Conservation (phyloP, 1,140 invertebrate genomes). For the Bombus fervidus region DNA sequence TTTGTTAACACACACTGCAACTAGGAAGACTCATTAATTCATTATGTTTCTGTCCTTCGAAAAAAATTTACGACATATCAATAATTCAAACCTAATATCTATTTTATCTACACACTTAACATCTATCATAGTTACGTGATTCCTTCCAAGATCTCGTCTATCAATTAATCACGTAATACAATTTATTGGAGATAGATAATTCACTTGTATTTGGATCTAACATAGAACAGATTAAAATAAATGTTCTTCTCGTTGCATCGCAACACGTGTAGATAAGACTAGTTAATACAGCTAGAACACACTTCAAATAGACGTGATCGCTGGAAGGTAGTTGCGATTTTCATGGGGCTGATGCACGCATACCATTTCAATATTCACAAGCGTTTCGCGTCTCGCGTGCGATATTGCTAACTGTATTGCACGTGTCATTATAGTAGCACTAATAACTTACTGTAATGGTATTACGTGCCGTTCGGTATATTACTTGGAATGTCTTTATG, state of each 20-base stretch:
- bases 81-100: too few species aligned
- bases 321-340: not conserved
- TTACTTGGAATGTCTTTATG: slow-evolving; percentile 7
- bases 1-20: too few species aligned
- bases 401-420: not conserved
- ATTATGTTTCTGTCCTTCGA: too few species aligned
- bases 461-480: not conserved
- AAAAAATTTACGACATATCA: too few species aligned
- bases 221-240: not conserved
- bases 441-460: slow-evolving; percentile 9
- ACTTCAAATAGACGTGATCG: slow-evolving; percentile 4
- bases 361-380: not conserved
- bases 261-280: not conserved
- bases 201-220: not conserved
- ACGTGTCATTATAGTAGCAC: not conserved
- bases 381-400: not conserved
- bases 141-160: too few species aligned
- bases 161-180: not conserved
- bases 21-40: too few species aligned
- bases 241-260: not conserved
- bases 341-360: not conserved
- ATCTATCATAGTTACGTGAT: too few species aligned
- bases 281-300: not conserved
- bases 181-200: too few species aligned
- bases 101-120: too few species aligned